Base-by-base conservation (phyloP, 2,113 vertebrate genomes). In the Antennarius striatus region DNA sequence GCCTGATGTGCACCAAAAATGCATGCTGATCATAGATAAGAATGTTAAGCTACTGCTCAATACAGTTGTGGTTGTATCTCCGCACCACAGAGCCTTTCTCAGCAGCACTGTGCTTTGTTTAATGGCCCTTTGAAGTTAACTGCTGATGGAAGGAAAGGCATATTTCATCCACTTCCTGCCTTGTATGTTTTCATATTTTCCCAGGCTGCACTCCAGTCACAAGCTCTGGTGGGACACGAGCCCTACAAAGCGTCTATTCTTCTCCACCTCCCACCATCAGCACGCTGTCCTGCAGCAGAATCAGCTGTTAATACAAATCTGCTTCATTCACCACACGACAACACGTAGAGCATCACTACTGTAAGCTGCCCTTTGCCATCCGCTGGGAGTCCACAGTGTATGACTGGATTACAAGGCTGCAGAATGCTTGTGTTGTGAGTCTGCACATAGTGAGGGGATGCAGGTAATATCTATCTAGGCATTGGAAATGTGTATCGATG, bases 401-500 rank as follows among this genome's bases (percentile, higher is more conserved):
- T 11, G 30, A 71, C 62, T 67, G 67, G 70, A 73, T 80, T 57
- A 68, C 56, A 77, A 63, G 80, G 68, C n/a, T 9, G 14, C 3
- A 53, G 83, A 77, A 83, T 81, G 68, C 66, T 78, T 77, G 83
- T 72, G 81, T 53, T 64, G 79, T 63, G 80, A 40, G 28, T 55
- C 40, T 60, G 59, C 56, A 73, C 71, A 57, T 56, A 48, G 60
- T 36, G 11, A 58, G 61, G 61, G 62, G 58, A 80, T 50, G 30
- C 55, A 56, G 61, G 68, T 59, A 70, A 69, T 79, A 68, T 75
- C 59, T 42, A 59, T 32, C n/a, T 32, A 28, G 17, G 70, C 63
- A 65, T 64, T 72, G 80, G 70, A 84, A 83, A 81, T 70, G 79
- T 22, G 22, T 76, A 79, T 86, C 77, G 86, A 82, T 87, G 78